These are phyloP conservation scores for Spilogale gracilis DNA, from an alignment of 2,113 vertebrate genomes.

Conservation along the genomic window DNA sequence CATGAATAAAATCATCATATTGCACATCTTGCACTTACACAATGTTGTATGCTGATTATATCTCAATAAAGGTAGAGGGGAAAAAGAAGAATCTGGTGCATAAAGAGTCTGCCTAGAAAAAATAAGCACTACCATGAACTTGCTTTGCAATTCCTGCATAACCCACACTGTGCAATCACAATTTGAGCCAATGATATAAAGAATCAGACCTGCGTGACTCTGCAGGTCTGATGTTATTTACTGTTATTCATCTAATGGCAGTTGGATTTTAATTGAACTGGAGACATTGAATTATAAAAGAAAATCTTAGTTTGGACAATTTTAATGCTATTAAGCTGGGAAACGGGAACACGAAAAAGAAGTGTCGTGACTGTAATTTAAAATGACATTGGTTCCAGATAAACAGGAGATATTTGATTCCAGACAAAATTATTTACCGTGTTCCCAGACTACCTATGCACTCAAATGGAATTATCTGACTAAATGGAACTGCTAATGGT, in stretches of 20 bases:
- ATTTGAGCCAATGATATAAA: neutral
- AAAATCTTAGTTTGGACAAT: slow-evolving; percentile 28
- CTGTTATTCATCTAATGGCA: neutral
- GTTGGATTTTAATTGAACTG: neutral
- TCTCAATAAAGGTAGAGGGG: neutral
- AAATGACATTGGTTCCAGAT: neutral
- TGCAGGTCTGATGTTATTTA: neutral
- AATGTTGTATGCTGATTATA: neutral
- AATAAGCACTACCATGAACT: neutral
- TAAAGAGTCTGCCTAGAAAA: neutral
- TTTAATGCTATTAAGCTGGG: neutral
- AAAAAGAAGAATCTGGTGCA: neutral
- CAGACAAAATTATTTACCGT: neutral
- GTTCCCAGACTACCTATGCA: neutral
- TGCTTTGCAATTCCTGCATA: neutral
- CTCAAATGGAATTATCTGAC: neutral
- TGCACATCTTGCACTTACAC: neutral
- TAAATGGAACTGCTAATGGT: neutral
- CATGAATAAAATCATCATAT: neutral
- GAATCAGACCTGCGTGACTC: neutral
- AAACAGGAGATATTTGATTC: slow-evolving; percentile 1
- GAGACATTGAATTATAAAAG: neutral
- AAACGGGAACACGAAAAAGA: neutral
- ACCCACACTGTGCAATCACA: neutral
- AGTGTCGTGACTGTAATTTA: neutral